Evolutionary conservation across 2,113 vertebrate genomes (phyloP), one percentile per base, ranked within the genome.

Genomic region (Peromyscus californicus): DNA sequence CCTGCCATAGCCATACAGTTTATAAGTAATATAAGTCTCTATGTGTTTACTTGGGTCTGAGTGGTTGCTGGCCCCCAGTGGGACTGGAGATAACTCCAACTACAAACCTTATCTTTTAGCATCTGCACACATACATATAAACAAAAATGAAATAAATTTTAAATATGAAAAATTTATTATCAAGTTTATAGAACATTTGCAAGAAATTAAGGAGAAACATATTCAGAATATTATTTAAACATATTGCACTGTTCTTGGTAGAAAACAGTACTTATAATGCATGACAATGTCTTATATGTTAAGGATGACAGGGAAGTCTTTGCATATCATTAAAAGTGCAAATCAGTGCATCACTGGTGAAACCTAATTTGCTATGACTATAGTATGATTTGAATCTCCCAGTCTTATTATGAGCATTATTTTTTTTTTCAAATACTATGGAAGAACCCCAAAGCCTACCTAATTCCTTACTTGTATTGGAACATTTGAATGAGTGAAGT

Each of bases 281-380:
- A 83, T 63, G 51, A 65, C 67, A 61, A 51, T 24, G 67, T 92
- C 24, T 94, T 80, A 92, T 59, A 79, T 91, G 59, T 67, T 51
- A 31, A 91, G 7, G 42, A 88, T 65, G 24, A 69, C 67, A 93
- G 61, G 78, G 88, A 59, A 26, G 33, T 79, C 59, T 91, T 89
- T 93, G 69, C 85, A 5, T 65, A 76, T 89, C 89, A 94, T 86
- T 63, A 82, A 72, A 83, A n/a, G 63, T 59, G 54, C 90, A 96
- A 93, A 72, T 90, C 67, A 65, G 33, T 80, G 36, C 29, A 69
- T 85, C 70, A 84, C 84, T 90, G 84, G 54, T 93, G 70, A 67
- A 72, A 51, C 19, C 31, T 88, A 88, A 16, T 90, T 89, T 84
- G 79, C 33, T 39, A 31, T 76, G 86, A 12, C 78, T 57, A 1